Conservation (phyloP, 2,113 vertebrate genomes). For the Aplodontia rufa region DNA sequence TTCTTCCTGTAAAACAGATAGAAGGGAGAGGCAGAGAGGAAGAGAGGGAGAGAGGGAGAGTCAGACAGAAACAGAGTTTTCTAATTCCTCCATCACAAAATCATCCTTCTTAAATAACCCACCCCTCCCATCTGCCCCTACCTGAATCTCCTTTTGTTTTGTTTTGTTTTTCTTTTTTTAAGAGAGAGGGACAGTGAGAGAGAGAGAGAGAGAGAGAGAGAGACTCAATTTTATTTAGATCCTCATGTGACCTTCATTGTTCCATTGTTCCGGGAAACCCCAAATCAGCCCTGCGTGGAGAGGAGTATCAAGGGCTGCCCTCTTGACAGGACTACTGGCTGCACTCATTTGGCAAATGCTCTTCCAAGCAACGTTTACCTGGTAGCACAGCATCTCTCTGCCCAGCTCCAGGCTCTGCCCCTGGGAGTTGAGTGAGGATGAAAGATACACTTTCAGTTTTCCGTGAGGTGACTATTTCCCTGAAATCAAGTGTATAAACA, state of each 20-base stretch:
- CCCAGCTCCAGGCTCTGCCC: neutral
- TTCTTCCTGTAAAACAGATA: neutral
- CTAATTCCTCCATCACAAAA: neutral
- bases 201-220: no score
- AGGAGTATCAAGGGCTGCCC: neutral
- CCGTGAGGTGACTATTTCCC: neutral
- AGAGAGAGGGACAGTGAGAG: no score
- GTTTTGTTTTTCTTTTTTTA: no score
- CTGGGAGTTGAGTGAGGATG: neutral
- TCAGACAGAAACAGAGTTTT: neutral
- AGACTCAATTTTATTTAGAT: no score
- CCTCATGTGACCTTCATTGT: no score
- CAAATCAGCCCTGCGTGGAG: neutral
- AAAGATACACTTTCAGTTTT: neutral
- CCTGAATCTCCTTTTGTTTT: conserved; percentile 32
- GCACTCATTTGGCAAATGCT: neutral
- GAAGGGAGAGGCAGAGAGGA: neutral
- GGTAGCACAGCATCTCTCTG: neutral
- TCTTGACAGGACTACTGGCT: neutral
- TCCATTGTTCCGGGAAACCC: no score
- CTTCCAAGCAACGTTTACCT: neutral
- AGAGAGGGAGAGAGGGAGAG: no score
- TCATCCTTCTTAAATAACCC: neutral
- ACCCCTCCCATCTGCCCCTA: neutral
- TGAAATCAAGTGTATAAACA: neutral